A percentile compares a stretch with the other conserved stretches of the same genome.
Evolutionary conservation across 2,113 vertebrate genomes (phyloP).

Genomic region (Spilogale gracilis): DNA sequence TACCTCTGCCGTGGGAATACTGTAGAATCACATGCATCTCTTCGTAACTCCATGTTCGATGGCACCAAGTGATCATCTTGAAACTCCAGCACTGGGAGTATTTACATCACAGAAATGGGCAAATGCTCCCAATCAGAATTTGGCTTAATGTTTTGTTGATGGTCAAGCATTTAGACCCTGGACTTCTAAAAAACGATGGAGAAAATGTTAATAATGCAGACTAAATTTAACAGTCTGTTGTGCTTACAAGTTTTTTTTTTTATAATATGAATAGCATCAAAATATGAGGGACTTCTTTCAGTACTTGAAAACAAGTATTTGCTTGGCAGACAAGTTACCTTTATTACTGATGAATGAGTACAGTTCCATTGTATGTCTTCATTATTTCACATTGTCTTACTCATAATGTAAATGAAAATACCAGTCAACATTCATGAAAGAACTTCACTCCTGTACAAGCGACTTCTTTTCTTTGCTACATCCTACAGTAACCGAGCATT

Average conservation of each 20-base stretch:
- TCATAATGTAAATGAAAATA: background rate
- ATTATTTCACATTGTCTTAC: background rate
- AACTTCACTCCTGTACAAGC: background rate
- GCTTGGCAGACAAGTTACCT: background rate
- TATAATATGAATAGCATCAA: background rate
- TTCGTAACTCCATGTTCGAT: background rate
- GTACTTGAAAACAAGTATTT: conserved; percentile 7
- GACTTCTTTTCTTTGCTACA: background rate
- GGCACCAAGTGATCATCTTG: background rate
- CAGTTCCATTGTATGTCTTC: background rate
- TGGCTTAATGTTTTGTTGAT: background rate
- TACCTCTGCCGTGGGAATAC: background rate
- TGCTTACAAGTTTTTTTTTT: background rate
- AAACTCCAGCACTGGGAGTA: background rate
- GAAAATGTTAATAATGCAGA: background rate
- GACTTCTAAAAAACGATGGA: background rate
- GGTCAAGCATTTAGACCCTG: background rate
- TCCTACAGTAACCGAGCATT: background rate
- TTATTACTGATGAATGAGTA: background rate
- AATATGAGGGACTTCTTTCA: background rate
- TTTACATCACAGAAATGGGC: background rate
- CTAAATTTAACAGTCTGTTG: background rate
- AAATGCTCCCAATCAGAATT: background rate
- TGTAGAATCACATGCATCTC: background rate
- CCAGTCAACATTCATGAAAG: background rate